Conservation (phyloP, 2,888 invertebrate genomes). For the Erebia aethiops region DNA sequence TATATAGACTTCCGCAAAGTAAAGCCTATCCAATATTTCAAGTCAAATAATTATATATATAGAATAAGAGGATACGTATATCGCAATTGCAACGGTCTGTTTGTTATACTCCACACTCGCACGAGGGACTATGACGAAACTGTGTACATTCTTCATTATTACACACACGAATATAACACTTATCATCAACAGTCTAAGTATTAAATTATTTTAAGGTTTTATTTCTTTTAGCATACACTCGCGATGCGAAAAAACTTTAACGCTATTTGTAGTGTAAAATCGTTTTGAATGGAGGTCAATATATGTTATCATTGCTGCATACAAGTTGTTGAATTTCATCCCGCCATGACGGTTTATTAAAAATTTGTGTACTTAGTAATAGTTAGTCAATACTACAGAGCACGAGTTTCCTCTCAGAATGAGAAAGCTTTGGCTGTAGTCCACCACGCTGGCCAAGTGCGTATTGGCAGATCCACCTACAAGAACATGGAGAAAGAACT, state of each 20-base stretch:
- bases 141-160: conserved; percentile 26
- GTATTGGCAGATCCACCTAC: no score
- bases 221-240: conserved; percentile 5
- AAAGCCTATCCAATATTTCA: no score
- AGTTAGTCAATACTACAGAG: no score
- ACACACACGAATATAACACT: conserved; percentile 11
- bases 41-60: neutral
- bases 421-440: no score
- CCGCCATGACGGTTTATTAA: no score
- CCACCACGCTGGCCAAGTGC: no score
- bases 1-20: no score
- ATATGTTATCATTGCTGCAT: neutral
- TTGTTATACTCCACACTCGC: conserved; percentile 29
- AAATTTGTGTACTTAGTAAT: no score
- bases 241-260: neutral
- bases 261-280: conserved; percentile 6
- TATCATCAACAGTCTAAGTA: neutral
- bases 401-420: no score
- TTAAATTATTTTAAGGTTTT: neutral
- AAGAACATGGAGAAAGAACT: no score
- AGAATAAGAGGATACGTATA: conserved; percentile 28
- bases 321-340: neutral
- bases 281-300: conserved; percentile 7
- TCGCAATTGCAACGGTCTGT: conserved; percentile 39
- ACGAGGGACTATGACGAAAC: conserved; percentile 35